Evolutionary conservation across 2,113 vertebrate species (phyloP), one percentile per base, ranked within the genome.

Genomic region (Erpornis zantholeuca): DNA sequence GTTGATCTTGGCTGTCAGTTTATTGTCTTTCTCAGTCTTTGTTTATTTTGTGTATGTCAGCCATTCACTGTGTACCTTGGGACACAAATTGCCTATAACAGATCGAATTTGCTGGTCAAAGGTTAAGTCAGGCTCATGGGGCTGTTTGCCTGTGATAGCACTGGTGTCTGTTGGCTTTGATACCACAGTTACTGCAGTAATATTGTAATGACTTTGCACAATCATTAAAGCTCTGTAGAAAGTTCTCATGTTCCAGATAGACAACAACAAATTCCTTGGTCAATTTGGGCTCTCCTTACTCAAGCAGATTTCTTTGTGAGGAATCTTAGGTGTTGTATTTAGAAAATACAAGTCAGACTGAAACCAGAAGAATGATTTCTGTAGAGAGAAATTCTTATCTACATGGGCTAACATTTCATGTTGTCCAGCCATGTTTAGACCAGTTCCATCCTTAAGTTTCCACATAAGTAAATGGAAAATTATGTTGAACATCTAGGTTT

Each of bases 1-100:
- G 89, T 92, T 96, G 90, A 90, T 96, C 68, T 66, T 90, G 79
- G 72, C 92, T 88, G 79, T 83, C 66, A 66, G 90, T 96, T 96
- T 91, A 91, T 96, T 96, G 93, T 94, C 59, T 82, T 96, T 94
- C 75, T 80, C 92, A 60, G 95, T 78, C 86, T 94, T 94, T 90
- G 90, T 92, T 96, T 96, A 52, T 97, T 94, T 90, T 95, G 84
- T 80, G 54, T 73, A 54, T 14, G 3, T 82, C 63, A 81, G 71
- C 75, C 66, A 21, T 87, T 96, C 75, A 38, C 78, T 24, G 61
- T 42, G 49, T 86, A 86, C 84, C 90, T 90, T 60, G 93, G 87
- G 94, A 90, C 85, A 90, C 75, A 91, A 92, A 92, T 86, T 57
- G 73, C 63, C 44, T 88, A 11, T 78, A 82, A 63, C 33, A 69